Base-by-base conservation (phyloP, 2,113 vertebrate genomes). In the Plecturocebus donacophilus region DNA sequence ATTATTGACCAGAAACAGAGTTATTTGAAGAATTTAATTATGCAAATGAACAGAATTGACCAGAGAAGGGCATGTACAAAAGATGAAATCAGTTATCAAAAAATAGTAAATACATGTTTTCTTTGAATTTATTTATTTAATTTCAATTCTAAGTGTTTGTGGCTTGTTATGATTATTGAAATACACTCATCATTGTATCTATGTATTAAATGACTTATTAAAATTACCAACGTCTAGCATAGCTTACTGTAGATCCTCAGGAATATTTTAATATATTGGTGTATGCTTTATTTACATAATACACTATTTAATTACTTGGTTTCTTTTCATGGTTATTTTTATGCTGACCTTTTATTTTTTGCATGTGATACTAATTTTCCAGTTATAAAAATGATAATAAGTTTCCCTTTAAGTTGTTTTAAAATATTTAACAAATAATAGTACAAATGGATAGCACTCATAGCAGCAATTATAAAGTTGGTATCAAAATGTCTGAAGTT, bases 301-400 rank as follows among this genome's bases (percentile, higher is more conserved):
- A 61, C 6, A 40, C 8, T 42, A n/a, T 38, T 83, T 56, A 75
- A 68, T 66, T 19, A 40, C n/a, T 42, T 38, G 1, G 38, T 80
- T 84, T 86, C 47, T 66, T 96, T 85, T 87, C 47, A 61, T 73
- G 27, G 42, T 86, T 90, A 80, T 96, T 91, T 88, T 87, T 80
- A 89, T 2, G 7, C 7, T 52, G 7, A 73, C 27, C 13, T 42
- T 49, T 35, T 47, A 58, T 83, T 75, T 54, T 61, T 16, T 42
- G 47, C 3, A 27, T 64, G 8, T 11, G 13, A 81, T 54, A 23
- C 4, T 42, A 42, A 32, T 38, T 90, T 96, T 85, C 73, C 35
- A 64, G 10, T 95, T 85, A 85, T 3, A 49, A 42, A 88, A 77
- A 42, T 75, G 23, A 87, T 8, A 27, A 4, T 66, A 35, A 49